Conservation (phyloP, 2,113 vertebrate genomes). For the Mesocricetus auratus region DNA sequence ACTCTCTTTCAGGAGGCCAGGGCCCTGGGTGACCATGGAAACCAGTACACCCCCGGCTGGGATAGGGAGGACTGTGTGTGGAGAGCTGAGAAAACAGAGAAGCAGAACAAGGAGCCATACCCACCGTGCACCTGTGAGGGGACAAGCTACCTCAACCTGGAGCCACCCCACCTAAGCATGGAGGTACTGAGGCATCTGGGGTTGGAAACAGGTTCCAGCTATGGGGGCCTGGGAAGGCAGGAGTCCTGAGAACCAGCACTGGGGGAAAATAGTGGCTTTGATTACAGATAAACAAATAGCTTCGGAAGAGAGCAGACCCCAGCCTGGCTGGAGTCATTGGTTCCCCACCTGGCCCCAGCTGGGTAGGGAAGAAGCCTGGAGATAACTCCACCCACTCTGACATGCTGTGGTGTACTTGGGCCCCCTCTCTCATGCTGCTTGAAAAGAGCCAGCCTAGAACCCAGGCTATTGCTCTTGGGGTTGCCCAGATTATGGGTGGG, state of each 20-base stretch:
- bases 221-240: not conserved
- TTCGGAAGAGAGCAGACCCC: not conserved
- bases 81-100: not conserved
- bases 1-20: not conserved
- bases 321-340: not conserved
- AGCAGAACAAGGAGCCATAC: not conserved
- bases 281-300: not conserved
- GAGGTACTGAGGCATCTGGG: not conserved
- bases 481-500: not conserved
- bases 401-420: accelerated
- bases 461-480: not conserved
- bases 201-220: not conserved
- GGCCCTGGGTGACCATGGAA: not conserved
- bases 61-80: not conserved
- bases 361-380: not conserved
- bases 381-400: not conserved
- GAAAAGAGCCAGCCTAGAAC: not conserved
- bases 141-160: not conserved
- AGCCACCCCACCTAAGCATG: not conserved
- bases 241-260: not conserved
- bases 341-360: not conserved
- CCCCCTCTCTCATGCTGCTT: not conserved
- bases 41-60: not conserved
- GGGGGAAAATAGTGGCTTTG: not conserved
- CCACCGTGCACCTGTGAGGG: not conserved